These are phyloP conservation scores for Stegastes partitus DNA, from an alignment of 2,113 vertebrate species.

Conservation along the genomic window DNA sequence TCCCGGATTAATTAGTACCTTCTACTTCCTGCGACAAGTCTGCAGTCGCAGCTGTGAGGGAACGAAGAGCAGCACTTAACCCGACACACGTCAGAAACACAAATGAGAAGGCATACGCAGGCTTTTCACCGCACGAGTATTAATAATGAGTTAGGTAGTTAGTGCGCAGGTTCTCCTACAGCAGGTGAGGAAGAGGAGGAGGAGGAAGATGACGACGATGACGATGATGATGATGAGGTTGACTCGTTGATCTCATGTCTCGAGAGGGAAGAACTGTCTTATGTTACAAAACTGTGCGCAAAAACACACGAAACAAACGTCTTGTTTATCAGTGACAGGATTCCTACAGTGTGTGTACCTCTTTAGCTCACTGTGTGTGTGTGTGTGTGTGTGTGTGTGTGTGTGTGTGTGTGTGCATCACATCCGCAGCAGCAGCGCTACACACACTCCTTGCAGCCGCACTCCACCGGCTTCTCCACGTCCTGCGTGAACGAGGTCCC, in stretches of 20 bases:
- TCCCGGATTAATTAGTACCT: not conserved
- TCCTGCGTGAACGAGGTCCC: constrained; percentile 94
- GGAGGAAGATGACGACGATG: constrained; percentile 40
- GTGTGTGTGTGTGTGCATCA: constrained; percentile 7
- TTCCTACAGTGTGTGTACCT: constrained; percentile 58
- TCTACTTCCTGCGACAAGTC: not conserved
- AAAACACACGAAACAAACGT: constrained; percentile 64
- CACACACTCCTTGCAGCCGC: constrained; percentile 92
- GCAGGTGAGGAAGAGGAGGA: constrained; percentile 48
- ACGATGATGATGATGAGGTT: constrained; percentile 48
- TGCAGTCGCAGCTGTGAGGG: not conserved
- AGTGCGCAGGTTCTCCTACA: constrained; percentile 32
- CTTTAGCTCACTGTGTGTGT: constrained; percentile 25
- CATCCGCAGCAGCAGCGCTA: constrained; percentile 72
- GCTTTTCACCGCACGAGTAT: constrained; percentile 9
- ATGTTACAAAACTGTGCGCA: constrained; percentile 76
- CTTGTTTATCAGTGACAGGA: constrained; percentile 56
- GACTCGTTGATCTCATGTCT: constrained; percentile 65
- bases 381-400: constrained; percentile 27
- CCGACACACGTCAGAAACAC: constrained; percentile 2
- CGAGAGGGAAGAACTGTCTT: constrained; percentile 73
- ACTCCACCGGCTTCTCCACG: constrained; percentile 96
- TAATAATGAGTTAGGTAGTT: constrained; percentile 32
- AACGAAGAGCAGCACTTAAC: not conserved
- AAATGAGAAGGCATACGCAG: constrained; percentile 12